Evolutionary conservation across 2,113 vertebrate species (phyloP), one percentile per base, ranked within the genome.

Genomic region (Calidris pugnax): DNA sequence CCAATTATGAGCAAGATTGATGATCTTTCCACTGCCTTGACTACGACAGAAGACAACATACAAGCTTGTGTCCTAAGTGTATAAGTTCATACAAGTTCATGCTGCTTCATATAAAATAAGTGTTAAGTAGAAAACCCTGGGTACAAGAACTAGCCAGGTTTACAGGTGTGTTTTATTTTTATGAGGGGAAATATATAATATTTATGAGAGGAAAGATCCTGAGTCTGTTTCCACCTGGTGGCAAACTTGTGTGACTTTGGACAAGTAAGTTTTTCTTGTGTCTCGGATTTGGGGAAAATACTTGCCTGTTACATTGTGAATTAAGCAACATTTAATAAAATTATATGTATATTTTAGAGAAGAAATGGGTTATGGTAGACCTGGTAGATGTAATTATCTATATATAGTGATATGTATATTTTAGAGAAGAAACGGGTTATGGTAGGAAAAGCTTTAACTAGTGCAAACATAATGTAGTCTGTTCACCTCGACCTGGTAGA

Each of bases 361-460:
- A 53, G 10, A 81, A 92, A 87, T 48, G n/a, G 21, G 39, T 80
- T 90, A 37, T 60, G 66, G 64, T 72, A 91, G 88, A n/a, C n/a
- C n/a, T n/a, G n/a, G n/a, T n/a, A n/a, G n/a, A n/a, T n/a, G n/a
- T n/a, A n/a, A n/a, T n/a, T n/a, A n/a, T n/a, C n/a, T n/a, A n/a
- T n/a, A n/a, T n/a, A n/a, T n/a, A n/a, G n/a, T n/a, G n/a, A 17
- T 48, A 28, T 17, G 26, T 68, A 27, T 78, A 12, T 73, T 43
- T 85, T 86, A 7, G 69, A 82, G 93, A 53, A 53, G 10, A 81
- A 92, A 87, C 45, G n/a, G 21, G 39, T 80, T 90, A 37, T 60
- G 66, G 64, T 72, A 91, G 88, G 84, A 86, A 95, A 92, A 92
- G 78, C 66, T 96, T 94, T 89, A 93, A 85, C 62, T 94, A 62